Conservation (phyloP, 1,140 invertebrate species). For the Delia radicum region DNA sequence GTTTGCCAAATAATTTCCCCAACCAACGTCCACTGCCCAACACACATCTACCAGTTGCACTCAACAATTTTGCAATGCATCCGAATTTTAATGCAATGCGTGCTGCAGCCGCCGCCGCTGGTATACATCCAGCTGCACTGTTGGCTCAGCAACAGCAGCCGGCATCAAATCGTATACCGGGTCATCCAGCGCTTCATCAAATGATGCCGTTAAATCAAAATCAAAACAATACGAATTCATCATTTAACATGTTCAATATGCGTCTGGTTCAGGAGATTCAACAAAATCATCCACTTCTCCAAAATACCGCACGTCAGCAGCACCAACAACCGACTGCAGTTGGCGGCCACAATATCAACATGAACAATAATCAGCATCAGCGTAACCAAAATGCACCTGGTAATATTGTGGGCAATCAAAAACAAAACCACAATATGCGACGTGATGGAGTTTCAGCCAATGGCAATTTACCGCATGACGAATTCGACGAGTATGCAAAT, state of each 20-base stretch:
- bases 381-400: not conserved
- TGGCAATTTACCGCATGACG: conserved; percentile 48
- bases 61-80: conserved; percentile 55
- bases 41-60: conserved; percentile 49
- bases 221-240: conserved; percentile 46
- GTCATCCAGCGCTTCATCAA: conserved; percentile 33
- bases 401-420: not conserved
- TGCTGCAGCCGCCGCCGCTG: conserved; percentile 41
- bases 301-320: conserved; percentile 36
- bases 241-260: conserved; percentile 55
- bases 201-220: conserved; percentile 31
- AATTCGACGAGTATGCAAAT: conserved; percentile 78
- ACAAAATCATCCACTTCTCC: conserved; percentile 62
- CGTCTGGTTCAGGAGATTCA: conserved; percentile 62
- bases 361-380: conserved; percentile 31
- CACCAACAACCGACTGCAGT: conserved; percentile 22
- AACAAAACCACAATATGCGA: conserved; percentile 26
- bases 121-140: conserved; percentile 44
- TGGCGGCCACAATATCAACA: conserved; percentile 31
- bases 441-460: conserved; percentile 36
- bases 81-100: conserved; percentile 55
- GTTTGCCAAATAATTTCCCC: conserved; percentile 45
- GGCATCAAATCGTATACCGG: conserved; percentile 52
- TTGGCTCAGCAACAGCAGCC: conserved; percentile 38
- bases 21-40: conserved; percentile 52